Evolutionary conservation across 2,888 invertebrate species (phyloP).

Genomic region (Aphrophora alni): DNA sequence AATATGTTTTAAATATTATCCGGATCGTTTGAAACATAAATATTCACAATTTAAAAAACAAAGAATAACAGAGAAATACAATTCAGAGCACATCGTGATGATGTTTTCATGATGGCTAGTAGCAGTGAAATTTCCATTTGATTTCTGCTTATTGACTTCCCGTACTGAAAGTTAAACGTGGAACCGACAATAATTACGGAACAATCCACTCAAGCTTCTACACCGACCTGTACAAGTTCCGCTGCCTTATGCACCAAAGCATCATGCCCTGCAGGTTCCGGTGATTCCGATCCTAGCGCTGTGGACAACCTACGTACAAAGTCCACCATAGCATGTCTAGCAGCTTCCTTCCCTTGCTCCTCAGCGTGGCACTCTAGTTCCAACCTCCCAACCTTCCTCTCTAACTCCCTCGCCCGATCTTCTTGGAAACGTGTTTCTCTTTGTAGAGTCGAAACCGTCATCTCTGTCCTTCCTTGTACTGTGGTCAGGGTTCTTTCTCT

Average conservation of each 20-base stretch:
- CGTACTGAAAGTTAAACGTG: too few relatives aligned
- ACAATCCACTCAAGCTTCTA: too few relatives aligned
- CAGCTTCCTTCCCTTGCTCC: constrained; percentile 77
- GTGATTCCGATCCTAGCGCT: constrained; percentile 68
- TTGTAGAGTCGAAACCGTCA: constrained; percentile 75
- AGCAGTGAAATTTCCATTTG: too few relatives aligned
- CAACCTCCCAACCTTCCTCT: constrained; percentile 73
- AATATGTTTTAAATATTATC: too few relatives aligned
- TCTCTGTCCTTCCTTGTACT: constrained; percentile 68
- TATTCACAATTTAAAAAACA: too few relatives aligned
- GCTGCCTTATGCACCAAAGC: constrained; percentile 79
- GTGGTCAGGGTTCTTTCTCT: constrained; percentile 73
- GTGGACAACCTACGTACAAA: constrained; percentile 73
- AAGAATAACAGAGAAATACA: too few relatives aligned
- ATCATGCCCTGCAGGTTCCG: constrained; percentile 60
- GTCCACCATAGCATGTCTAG: constrained; percentile 71
- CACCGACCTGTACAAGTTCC: constrained; percentile 72
- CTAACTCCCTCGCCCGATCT: constrained; percentile 77
- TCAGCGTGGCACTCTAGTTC: constrained; percentile 76
- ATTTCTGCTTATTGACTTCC: too few relatives aligned
- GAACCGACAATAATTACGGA: too few relatives aligned
- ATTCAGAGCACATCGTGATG: too few relatives aligned
- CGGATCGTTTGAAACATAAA: too few relatives aligned
- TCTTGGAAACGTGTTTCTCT: constrained; percentile 76
- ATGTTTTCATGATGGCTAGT: too few relatives aligned